A percentile compares a stretch with the other conserved stretches of the same genome.
Conservation (phyloP, 2,113 vertebrate genomes). For the Monarcha castaneiventris region DNA sequence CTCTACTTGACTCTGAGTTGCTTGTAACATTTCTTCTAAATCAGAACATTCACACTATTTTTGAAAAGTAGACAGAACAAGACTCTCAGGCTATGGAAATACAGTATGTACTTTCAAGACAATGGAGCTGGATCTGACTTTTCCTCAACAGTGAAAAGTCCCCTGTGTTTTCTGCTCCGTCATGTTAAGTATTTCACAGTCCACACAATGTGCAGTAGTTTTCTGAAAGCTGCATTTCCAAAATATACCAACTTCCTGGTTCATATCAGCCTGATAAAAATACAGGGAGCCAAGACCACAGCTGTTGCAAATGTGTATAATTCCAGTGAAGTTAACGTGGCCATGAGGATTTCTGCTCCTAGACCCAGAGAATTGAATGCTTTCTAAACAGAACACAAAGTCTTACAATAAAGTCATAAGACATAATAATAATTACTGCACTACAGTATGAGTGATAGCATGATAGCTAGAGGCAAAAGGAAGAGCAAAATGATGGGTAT, state of each 20-base stretch:
- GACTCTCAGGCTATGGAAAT: background rate
- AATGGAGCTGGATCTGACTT: background rate
- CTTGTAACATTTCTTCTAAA: background rate
- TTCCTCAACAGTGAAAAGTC: background rate
- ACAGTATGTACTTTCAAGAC: background rate
- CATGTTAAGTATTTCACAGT: background rate
- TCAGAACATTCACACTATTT: background rate
- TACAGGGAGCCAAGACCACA: background rate
- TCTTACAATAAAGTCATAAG: background rate
- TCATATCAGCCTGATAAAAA: background rate
- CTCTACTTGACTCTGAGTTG: background rate
- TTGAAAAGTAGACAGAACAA: background rate
- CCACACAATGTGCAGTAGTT: background rate
- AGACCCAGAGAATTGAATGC: background rate
- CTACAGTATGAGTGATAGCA: background rate
- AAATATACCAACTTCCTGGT: background rate
- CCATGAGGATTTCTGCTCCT: background rate
- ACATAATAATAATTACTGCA: background rate
- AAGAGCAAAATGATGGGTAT: background rate
- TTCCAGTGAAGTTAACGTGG: background rate
- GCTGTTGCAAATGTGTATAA: background rate
- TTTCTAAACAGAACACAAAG: slow-evolving; percentile 4
- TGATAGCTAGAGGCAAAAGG: background rate
- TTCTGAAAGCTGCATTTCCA: background rate
- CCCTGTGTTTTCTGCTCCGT: background rate